phyloP scores from a whole-genome alignment of 2,797 vertebrate genomes.

The Streptopelia turtur region DNA sequence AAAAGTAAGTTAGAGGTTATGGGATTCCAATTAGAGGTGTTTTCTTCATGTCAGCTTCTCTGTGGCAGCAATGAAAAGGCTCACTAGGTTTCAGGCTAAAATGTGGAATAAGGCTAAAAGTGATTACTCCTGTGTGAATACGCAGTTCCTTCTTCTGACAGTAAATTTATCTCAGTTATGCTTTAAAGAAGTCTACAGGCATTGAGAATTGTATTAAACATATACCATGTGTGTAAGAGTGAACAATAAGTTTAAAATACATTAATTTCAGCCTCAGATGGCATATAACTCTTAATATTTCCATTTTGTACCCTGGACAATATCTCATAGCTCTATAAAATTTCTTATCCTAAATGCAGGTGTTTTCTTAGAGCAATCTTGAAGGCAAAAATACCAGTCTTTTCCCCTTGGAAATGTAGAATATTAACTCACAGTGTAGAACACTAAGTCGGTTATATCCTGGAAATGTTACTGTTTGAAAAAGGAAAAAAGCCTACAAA shows the following conservation, averaged over 20 bases:
- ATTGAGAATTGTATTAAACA: conserved; percentile 35
- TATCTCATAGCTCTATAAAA: conserved; percentile 17
- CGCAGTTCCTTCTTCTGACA: conserved; percentile 8
- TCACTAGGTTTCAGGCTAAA: neutral
- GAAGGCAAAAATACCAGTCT: neutral
- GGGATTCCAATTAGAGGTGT: neutral
- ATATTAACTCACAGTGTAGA: neutral
- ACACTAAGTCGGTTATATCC: neutral
- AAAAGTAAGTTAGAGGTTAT: neutral
- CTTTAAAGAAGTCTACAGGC: conserved; percentile 6
- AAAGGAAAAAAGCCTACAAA: neutral
- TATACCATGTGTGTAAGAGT: conserved; percentile 39
- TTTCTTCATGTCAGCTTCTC: neutral
- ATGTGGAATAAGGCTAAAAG: neutral
- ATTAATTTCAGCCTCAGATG: conserved; percentile 15
- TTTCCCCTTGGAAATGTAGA: conserved; percentile 32
- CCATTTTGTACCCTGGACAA: conserved; percentile 1
- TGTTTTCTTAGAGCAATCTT: conserved; percentile 30
- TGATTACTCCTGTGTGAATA: conserved; percentile 18
- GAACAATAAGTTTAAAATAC: conserved; percentile 30
- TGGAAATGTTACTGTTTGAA: neutral
- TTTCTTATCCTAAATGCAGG: conserved; percentile 32
- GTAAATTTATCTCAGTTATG: conserved; percentile 20
- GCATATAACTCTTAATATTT: conserved; percentile 49
- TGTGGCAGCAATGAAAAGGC: neutral